Percentiles rank a stretch among this genome's conserved stretches.
These are phyloP conservation scores for Pemphredon lugubris DNA, from an alignment of 2,888 invertebrate species.

Conservation along the genomic window DNA sequence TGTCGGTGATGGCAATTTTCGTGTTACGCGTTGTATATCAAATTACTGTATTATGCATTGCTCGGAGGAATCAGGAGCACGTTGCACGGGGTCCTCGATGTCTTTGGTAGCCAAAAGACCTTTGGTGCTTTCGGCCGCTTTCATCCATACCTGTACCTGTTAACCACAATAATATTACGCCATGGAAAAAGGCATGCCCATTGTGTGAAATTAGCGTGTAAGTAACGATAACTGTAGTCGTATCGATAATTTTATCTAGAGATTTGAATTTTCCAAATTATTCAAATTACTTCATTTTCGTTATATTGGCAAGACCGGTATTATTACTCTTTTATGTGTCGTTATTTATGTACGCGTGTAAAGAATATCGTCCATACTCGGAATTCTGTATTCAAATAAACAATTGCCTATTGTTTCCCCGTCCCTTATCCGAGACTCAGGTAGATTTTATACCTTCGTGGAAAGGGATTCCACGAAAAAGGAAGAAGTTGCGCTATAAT, in stretches of 20 bases:
- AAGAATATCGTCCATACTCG: too few species aligned
- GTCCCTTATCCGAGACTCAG: background rate
- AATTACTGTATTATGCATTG: slow-evolving; percentile 74
- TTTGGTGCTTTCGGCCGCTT: slow-evolving; percentile 84
- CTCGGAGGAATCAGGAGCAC: slow-evolving; percentile 64
- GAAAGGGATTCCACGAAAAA: background rate
- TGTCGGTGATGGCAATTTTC: slow-evolving; percentile 10
- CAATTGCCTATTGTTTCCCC: background rate
- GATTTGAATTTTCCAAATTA: too few species aligned
- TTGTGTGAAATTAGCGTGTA: too few species aligned
- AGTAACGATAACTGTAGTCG: too few species aligned
- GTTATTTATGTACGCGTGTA: too few species aligned
- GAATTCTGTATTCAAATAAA: background rate
- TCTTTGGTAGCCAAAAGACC: slow-evolving; percentile 80
- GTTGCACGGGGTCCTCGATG: slow-evolving; percentile 61
- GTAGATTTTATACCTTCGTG: background rate
- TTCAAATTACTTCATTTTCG: too few species aligned
- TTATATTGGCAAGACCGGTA: too few species aligned
- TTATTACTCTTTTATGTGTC: too few species aligned
- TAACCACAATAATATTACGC: slow-evolving; percentile 26
- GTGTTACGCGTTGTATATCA: slow-evolving; percentile 5
- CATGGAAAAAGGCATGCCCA: background rate
- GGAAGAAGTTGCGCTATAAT: too few species aligned
- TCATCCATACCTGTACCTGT: slow-evolving; percentile 83
- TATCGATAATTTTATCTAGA: too few species aligned